A percentile compares a stretch with the other conserved stretches of the same genome.
Evolutionary conservation across 2,113 vertebrate genomes (phyloP).

Genomic region (Pedionomus torquatus): DNA sequence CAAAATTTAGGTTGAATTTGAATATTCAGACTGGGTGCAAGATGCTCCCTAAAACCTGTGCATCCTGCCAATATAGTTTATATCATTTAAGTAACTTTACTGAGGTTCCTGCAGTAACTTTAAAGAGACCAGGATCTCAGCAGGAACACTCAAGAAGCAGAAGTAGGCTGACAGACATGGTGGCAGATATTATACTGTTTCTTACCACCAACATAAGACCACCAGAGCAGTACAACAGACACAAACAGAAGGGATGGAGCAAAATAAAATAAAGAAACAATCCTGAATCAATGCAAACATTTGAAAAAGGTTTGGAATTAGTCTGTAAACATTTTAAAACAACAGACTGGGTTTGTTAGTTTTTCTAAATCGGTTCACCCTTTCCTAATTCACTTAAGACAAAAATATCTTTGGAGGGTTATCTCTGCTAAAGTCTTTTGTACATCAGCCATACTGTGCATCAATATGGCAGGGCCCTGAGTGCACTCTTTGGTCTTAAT

Average conservation of each 20-base stretch:
- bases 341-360: slow-evolving; percentile 51
- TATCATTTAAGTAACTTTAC: slow-evolving; percentile 14
- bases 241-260: not conserved
- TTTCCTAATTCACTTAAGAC: slow-evolving; percentile 49
- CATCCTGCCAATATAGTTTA: not conserved
- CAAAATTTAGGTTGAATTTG: not conserved
- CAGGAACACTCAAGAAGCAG: not conserved
- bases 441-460: not conserved
- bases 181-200: not conserved
- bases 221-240: slow-evolving; percentile 49
- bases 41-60: not conserved
- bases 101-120: not conserved
- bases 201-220: slow-evolving; percentile 34
- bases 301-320: slow-evolving; percentile 31
- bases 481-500: not conserved
- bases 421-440: slow-evolving; percentile 5
- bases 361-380: slow-evolving; percentile 56
- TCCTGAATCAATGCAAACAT: slow-evolving; percentile 9
- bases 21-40: not conserved
- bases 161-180: not conserved
- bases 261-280: slow-evolving; percentile 42
- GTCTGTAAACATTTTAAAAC: slow-evolving; percentile 37
- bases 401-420: slow-evolving; percentile 26
- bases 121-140: not conserved
- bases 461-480: not conserved